Evolutionary conservation across 2,888 invertebrate genomes (phyloP), one percentile per base, ranked within the genome.

Genomic region (Clepsis dumicolana): DNA sequence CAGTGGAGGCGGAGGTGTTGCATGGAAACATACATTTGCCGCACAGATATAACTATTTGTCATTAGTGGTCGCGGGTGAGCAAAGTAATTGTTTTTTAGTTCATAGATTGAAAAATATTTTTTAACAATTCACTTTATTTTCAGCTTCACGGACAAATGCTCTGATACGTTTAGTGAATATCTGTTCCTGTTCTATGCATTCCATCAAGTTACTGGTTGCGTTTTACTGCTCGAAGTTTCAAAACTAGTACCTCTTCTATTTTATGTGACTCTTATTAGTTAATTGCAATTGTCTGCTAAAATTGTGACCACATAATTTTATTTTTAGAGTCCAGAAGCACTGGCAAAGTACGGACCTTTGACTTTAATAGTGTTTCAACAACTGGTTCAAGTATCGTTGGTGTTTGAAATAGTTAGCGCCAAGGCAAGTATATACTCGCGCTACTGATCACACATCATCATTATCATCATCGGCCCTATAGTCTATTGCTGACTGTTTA

Each of bases 151-250:
- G 8, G 44, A 44, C 18, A 61, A 32, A 10, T 56, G 56, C 18
- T 65, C 64, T 0, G 14, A 65, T 7, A 14, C 64, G 1, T 65
- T 57, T 50, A 57, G 57, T 29, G 35, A 56, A 38, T 50, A 56
- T 14, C 18, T 65, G 14, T 57, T 56, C 24, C 12, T 18, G 4
- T 59, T 48, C n/a, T 65, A 65, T n/a, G 18, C 57, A 4, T 25
- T 57, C 4, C 57, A 57, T 35, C 64, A 57, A 25, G 24, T 59
- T 1, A 57, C 57, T 18, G 57, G 56, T 14, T 65, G 64, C 18
- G 57, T 65, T n/a, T 4, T 65, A 12, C 18, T 65, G 25, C 48
- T 65, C 12, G 64, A 65, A 38, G 32, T 56, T 2, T 27, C 57
- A 0, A 8, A 57, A 12, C 12, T 65, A 8, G 54, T 41, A 38